Evolutionary conservation across 2,888 invertebrate genomes (phyloP), one percentile per base, ranked within the genome.

Genomic region (Geotrupes spiniger): DNA sequence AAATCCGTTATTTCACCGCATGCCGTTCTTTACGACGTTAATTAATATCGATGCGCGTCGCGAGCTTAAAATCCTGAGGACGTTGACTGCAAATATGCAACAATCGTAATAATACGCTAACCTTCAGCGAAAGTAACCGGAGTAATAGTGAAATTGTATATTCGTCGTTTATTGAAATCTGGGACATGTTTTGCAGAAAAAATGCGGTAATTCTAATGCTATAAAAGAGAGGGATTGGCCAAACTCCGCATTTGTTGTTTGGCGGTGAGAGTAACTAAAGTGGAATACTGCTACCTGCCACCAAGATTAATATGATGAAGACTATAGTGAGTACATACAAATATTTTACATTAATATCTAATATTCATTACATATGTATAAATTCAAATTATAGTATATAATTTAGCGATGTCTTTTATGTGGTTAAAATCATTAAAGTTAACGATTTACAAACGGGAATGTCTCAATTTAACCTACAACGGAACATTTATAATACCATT

Each of bases 121-220:
- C 53, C 52, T 54, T 51, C 49, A 57, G 59, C 58, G 59, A 59
- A 59, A 59, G 57, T 59, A 51, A 43, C 21, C 28, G 28, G 42
- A 31, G 49, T 12, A 47, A 40, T 42, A 56, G 59, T 55, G 56
- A 56, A 59, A 56, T 52, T 54, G 49, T 49, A 51, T 46, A 46
- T 54, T 53, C 46, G n/a, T n/a, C n/a, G 12, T 41, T 36, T 43
- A 52, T 47, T 48, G 45, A 56, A 56, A 59, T 54, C 52, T 57
- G 57, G 59, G 56, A 46, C 56, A 52, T 42, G 46, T 47, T 54
- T 59, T 50, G 49, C 46, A 27, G 47, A 53, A 55, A 49, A 57
- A 59, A 54, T 54, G 52, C 46, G 51, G 52, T 49, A 51, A 45
- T 48, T 48, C 40, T 33, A 29, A 44, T 36, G 41, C 51, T 59